These are phyloP conservation scores for Gymnosoma rotundatum DNA, from an alignment of 2,888 invertebrate species.

Conservation along the genomic window DNA sequence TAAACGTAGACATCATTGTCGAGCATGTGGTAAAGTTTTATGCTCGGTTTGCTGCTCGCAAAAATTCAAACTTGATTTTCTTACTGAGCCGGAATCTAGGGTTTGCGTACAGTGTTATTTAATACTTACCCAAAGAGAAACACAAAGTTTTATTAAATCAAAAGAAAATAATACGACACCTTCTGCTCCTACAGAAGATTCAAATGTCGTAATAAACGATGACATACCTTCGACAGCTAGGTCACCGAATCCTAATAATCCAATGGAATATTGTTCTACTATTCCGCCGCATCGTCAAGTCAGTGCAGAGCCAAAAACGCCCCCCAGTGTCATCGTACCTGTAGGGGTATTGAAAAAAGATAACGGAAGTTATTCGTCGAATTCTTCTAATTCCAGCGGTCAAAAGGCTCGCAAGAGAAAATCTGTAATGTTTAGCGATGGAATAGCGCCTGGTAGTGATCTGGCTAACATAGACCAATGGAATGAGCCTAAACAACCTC, in stretches of 20 bases:
- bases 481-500: constrained; percentile 83
- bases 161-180: background rate
- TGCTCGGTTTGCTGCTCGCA: constrained; percentile 90
- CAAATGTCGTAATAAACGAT: constrained; percentile 54
- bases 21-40: constrained; percentile 92
- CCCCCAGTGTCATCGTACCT: constrained; percentile 91
- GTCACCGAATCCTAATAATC: constrained; percentile 92
- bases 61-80: constrained; percentile 87
- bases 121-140: constrained; percentile 83
- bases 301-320: constrained; percentile 83
- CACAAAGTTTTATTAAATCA: constrained; percentile 18
- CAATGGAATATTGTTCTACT: constrained; percentile 93
- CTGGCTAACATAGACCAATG: constrained; percentile 87
- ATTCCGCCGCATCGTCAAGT: constrained; percentile 91
- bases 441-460: constrained; percentile 92
- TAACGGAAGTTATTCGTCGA: constrained; percentile 81
- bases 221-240: constrained; percentile 75
- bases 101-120: constrained; percentile 89
- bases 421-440: constrained; percentile 94
- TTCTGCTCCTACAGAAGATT: constrained; percentile 7
- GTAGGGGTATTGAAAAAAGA: constrained; percentile 89
- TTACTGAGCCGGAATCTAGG: constrained; percentile 89
- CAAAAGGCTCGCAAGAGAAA: constrained; percentile 84
- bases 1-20: constrained; percentile 92
- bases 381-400: constrained; percentile 74